Base-by-base conservation (phyloP, 1,140 invertebrate genomes). In the Hycleus cichorii region DNA sequence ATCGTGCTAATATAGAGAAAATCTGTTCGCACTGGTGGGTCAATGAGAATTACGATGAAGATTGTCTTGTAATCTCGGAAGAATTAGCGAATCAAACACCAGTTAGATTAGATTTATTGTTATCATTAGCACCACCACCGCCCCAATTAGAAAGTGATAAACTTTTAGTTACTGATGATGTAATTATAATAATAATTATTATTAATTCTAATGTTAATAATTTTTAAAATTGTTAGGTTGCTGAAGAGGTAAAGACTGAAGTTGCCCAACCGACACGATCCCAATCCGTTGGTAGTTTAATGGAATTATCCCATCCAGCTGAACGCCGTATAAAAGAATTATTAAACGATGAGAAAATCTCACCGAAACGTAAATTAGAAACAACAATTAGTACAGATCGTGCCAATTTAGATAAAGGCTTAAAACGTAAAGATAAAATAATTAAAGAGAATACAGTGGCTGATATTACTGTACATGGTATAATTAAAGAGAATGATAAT, bases 11-110 rank as follows among this genome's bases (percentile, higher is more conserved):
- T 62, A 94, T 99, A 60, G 87, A 90, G 62, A 92, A 93, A 72
- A 95, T 98, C 42, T 96, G 95, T 70, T 83, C 84, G 24, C 92
- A 99, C 78, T 91, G 91, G 90, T 91, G 88, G 88, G 85, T 98
- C 43, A 97, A 98, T 76, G 81, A 90, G 63, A 90, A 87, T 7
- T 92, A 91, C 67, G 83, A 87, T 49, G 81, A 86, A 45, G 88
- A 84, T 42, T 95, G 94, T 73, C 76, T 95, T 46, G 89, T 90
- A 53, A 81, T 91, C 54, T 90, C 92, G 0, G 90, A 95, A 74
- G 87, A 92, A 62, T 73, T 95, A 59, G 91, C 92, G 3, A 91
- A 90, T 64, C 86, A 93, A 72, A 94, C 91, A 1, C 92, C 92
- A 1, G 91, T 95, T 8, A 78, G 92, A 44, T 78, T 95, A 25